Evolutionary conservation across 2,888 invertebrate species (phyloP).

Genomic region (Incurvaria masculella): DNA sequence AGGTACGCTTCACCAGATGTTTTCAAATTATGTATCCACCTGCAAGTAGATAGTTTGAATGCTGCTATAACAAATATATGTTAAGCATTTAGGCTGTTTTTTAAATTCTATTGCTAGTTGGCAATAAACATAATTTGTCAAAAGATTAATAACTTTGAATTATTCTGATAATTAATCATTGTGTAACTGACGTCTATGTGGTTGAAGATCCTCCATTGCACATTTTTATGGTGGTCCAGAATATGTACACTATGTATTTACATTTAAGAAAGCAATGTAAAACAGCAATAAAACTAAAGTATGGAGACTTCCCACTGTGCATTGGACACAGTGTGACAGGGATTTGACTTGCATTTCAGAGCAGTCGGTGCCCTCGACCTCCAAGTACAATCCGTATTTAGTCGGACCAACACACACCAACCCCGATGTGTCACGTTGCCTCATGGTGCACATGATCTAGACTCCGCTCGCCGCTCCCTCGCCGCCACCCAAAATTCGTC

Average conservation of each 20-base stretch:
- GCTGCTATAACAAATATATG: no score
- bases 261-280: background rate
- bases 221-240: background rate
- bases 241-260: background rate
- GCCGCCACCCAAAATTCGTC: slow-evolving; percentile 15
- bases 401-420: slow-evolving; percentile 56
- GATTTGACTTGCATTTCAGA: slow-evolving; percentile 55
- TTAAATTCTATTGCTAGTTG: no score
- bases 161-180: background rate
- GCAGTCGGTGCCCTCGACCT: slow-evolving; percentile 47
- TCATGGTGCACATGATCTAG: slow-evolving; percentile 63
- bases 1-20: no score
- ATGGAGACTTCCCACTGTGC: slow-evolving; percentile 34
- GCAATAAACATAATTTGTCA: no score
- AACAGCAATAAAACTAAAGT: slow-evolving; percentile 11
- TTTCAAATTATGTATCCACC: no score
- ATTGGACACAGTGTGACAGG: slow-evolving; percentile 39
- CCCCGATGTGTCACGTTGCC: slow-evolving; percentile 61
- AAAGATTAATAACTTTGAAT: no score
- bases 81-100: no score
- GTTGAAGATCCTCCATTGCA: background rate
- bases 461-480: slow-evolving; percentile 5
- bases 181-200: background rate
- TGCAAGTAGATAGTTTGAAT: no score
- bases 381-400: slow-evolving; percentile 47